phyloP scores from a whole-genome alignment of 1,140 invertebrate species.

The Atta cephalotes region DNA sequence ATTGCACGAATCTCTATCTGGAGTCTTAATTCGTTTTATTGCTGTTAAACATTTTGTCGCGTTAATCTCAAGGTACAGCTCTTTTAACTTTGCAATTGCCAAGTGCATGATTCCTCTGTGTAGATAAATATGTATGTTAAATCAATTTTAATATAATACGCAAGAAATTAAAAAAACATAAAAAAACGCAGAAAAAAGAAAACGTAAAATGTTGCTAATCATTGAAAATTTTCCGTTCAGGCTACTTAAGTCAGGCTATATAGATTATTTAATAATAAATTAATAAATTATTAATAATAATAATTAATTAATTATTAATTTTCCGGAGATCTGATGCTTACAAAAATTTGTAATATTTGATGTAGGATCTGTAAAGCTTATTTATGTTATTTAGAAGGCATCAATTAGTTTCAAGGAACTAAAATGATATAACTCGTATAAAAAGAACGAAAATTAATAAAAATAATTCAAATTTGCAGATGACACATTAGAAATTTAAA shows the following conservation, averaged over 20 bases:
- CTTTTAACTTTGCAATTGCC: background rate
- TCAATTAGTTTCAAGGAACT: too few species aligned
- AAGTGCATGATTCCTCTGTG: background rate
- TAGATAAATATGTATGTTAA: background rate
- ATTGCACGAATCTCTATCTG: background rate
- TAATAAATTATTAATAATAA: too few species aligned
- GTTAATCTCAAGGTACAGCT: background rate
- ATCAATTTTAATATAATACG: background rate
- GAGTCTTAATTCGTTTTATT: background rate
- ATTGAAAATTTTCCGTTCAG: background rate
- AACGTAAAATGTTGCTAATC: background rate
- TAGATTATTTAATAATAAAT: constrained; percentile 3
- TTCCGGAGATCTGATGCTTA: too few species aligned
- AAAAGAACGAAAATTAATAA: too few species aligned
- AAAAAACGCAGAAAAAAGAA: background rate
- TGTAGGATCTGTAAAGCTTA: too few species aligned
- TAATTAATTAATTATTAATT: too few species aligned
- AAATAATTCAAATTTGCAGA: too few species aligned
- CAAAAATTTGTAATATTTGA: too few species aligned
- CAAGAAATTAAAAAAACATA: background rate
- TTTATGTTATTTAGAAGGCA: too few species aligned
- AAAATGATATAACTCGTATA: too few species aligned
- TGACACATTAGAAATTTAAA: too few species aligned
- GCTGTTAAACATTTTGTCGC: background rate
- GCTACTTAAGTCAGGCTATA: background rate